phyloP scores from a whole-genome alignment of 2,113 vertebrate species.

The Laticauda laticaudata region DNA sequence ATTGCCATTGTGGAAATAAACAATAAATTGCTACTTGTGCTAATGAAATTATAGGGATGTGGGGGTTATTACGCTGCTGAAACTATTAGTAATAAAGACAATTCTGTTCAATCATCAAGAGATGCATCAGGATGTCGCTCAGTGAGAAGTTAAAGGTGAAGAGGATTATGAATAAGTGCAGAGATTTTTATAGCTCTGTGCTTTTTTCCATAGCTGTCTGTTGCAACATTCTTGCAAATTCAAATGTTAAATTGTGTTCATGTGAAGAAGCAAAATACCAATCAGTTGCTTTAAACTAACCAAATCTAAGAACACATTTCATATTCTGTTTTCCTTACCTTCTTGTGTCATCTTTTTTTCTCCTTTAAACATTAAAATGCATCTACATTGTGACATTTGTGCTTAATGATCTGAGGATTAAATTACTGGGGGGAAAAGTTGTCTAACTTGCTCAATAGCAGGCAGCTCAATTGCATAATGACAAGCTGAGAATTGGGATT shows the following conservation, averaged over 20 bases:
- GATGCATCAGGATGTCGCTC: neutral
- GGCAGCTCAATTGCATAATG: conserved; percentile 43
- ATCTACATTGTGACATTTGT: conserved; percentile 46
- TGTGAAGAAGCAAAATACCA: neutral
- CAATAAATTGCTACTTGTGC: conserved; percentile 43
- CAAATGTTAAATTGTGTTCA: neutral
- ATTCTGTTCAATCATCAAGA: conserved; percentile 14
- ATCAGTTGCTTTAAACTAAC: conserved; percentile 20
- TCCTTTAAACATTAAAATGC: conserved; percentile 8
- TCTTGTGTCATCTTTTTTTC: neutral
- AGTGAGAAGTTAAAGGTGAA: conserved; percentile 26
- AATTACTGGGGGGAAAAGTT: conserved; percentile 40
- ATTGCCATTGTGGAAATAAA: conserved; percentile 17
- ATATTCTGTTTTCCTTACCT: neutral
- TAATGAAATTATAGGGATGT: conserved; percentile 27
- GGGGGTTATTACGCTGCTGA: conserved; percentile 20
- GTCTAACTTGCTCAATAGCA: conserved; percentile 53
- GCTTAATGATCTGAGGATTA: conserved; percentile 51
- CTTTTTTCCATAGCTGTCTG: conserved; percentile 4
- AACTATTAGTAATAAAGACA: conserved; percentile 25
- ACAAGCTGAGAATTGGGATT: conserved; percentile 39
- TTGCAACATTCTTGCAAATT: neutral
- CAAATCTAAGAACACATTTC: conserved; percentile 25
- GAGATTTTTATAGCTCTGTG: conserved; percentile 6
- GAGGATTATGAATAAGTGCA: conserved; percentile 2